Conservation (phyloP, 92 coral and sea anemone species). For the Muricea muricata region DNA sequence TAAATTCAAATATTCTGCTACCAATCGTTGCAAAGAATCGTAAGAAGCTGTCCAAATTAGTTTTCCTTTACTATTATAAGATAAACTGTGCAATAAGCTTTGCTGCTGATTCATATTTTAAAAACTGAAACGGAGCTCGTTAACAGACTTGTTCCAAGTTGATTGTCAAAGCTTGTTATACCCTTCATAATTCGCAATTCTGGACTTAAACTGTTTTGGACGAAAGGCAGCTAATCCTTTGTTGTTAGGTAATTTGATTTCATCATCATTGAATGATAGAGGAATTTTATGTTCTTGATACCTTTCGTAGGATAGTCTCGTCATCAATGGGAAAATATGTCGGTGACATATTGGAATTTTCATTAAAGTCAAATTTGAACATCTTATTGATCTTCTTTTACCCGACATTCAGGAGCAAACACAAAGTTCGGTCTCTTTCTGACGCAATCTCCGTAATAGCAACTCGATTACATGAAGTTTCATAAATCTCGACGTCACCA, state of each 20-base stretch:
- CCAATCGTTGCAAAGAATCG: too few species aligned
- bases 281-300: neutral
- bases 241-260: conserved; percentile 49
- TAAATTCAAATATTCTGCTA: too few species aligned
- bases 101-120: too few species aligned
- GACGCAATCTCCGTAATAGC: conserved; percentile 56
- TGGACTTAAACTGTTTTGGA: conserved; percentile 52
- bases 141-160: too few species aligned
- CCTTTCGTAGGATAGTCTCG: conserved; percentile 45
- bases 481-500: neutral
- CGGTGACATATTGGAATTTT: conserved; percentile 34
- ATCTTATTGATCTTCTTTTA: conserved; percentile 59
- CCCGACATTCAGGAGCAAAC: conserved; percentile 44
- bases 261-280: conserved; percentile 36
- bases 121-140: too few species aligned
- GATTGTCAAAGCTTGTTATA: too few species aligned
- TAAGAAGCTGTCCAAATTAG: too few species aligned
- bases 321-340: conserved; percentile 47
- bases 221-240: conserved; percentile 54
- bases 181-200: conserved; percentile 39
- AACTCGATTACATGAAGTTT: conserved; percentile 44
- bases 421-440: conserved; percentile 39
- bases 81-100: too few species aligned
- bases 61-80: too few species aligned
- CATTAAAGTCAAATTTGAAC: conserved; percentile 63